Evolutionary conservation across 2,797 vertebrate genomes (phyloP).

Genomic region (Eulemur coronatus): DNA sequence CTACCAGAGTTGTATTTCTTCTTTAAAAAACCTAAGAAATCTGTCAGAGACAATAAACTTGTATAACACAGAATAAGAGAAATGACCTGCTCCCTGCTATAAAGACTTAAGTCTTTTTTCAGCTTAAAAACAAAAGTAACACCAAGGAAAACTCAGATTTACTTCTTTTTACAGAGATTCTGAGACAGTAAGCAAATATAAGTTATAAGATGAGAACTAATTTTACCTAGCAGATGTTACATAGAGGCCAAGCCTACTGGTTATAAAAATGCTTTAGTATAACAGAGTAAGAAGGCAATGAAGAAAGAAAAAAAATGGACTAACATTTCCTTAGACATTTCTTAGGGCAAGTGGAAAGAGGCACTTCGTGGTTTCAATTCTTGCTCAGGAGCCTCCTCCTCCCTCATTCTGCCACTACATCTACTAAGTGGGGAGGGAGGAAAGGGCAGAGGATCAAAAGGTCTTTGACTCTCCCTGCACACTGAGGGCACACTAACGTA

Average conservation of each 20-base stretch:
- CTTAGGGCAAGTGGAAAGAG: neutral
- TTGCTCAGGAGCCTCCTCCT: neutral
- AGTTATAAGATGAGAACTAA: neutral
- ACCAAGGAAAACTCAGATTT: neutral
- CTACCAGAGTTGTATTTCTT: conserved; percentile 10
- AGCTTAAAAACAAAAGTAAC: conserved; percentile 44
- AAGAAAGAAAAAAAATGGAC: neutral
- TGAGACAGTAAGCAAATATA: neutral
- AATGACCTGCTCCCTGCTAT: neutral
- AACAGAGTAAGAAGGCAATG: neutral
- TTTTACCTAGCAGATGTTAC: neutral
- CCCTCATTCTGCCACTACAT: neutral
- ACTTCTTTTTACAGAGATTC: neutral
- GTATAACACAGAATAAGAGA: neutral
- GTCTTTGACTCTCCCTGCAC: neutral
- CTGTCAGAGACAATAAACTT: conserved; percentile 11
- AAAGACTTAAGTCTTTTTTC: conserved; percentile 23
- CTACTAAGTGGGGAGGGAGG: no score
- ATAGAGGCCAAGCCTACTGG: neutral
- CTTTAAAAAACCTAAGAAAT: conserved; percentile 7
- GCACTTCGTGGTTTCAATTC: neutral
- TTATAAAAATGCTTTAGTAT: neutral
- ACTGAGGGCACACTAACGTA: neutral
- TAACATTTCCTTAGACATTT: neutral
- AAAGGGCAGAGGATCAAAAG: neutral